Conservation (phyloP, 1,140 invertebrate species). For the Hycleus phaleratus region DNA sequence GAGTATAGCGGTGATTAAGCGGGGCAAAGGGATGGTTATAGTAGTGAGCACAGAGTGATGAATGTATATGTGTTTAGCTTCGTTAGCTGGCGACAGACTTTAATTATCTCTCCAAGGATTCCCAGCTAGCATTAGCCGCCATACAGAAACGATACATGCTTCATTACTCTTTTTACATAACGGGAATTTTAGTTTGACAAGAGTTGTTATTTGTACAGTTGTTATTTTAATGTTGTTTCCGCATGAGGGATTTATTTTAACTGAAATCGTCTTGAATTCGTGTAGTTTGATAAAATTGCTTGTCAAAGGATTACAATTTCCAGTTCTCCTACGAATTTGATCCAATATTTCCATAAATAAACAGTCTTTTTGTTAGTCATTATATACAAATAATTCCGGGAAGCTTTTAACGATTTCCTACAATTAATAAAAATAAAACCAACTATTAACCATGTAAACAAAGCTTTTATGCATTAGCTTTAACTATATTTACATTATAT, state of each 20-base stretch:
- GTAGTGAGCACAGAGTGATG: conserved; percentile 21
- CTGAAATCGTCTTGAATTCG: too few species aligned
- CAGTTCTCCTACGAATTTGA: too few species aligned
- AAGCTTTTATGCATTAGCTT: neutral
- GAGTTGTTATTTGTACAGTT: conserved; percentile 19
- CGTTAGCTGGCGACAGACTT: conserved; percentile 36
- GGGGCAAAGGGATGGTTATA: conserved; percentile 5
- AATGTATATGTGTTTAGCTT: conserved; percentile 35
- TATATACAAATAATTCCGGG: conserved; percentile 2
- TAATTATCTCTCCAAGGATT: conserved; percentile 39
- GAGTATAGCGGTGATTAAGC: neutral
- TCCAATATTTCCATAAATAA: too few species aligned
- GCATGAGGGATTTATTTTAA: too few species aligned
- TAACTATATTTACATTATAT: conserved; percentile 36
- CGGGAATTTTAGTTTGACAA: conserved; percentile 20
- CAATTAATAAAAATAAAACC: conserved; percentile 30
- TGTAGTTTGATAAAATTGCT: too few species aligned
- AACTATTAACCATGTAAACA: conserved; percentile 15
- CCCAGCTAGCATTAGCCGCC: conserved; percentile 30
- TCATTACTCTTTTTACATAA: conserved; percentile 22
- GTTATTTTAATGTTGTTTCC: conserved; percentile 12
- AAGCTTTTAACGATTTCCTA: conserved; percentile 2
- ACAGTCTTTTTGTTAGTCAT: neutral
- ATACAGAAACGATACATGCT: conserved; percentile 21
- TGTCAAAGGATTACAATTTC: too few species aligned